These are phyloP conservation scores for Globia sparganii DNA, from an alignment of 2,888 invertebrate genomes.

Conservation along the genomic window DNA sequence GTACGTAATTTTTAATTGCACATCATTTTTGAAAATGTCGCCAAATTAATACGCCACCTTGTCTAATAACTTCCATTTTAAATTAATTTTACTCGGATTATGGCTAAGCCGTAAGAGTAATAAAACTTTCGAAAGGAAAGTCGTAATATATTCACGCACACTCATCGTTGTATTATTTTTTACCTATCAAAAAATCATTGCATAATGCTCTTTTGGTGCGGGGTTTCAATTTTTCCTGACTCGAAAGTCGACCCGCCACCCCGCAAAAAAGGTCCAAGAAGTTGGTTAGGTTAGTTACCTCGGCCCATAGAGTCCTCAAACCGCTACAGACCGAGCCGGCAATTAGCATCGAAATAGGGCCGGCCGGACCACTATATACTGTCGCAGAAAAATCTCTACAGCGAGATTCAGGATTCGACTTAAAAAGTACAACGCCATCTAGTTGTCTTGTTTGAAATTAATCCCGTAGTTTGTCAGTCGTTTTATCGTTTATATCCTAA, in stretches of 20 bases:
- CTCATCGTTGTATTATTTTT: background rate
- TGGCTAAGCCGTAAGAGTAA: background rate
- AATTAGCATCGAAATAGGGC: constrained; percentile 79
- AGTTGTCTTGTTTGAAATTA: constrained; percentile 43
- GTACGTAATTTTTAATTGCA: background rate
- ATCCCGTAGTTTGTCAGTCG: background rate
- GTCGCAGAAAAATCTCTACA: constrained; percentile 63
- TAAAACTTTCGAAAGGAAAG: constrained; percentile 27
- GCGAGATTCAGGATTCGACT: constrained; percentile 71
- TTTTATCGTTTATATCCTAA: too few relatives aligned
- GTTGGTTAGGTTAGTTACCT: constrained; percentile 89
- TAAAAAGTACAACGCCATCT: constrained; percentile 71
- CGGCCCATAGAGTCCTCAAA: constrained; percentile 92
- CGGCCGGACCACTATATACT: constrained; percentile 65
- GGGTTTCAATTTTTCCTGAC: constrained; percentile 89
- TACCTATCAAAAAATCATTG: constrained; percentile 54
- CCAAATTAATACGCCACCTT: background rate
- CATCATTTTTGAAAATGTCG: background rate
- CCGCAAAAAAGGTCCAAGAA: constrained; percentile 89
- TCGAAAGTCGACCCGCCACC: constrained; percentile 86
- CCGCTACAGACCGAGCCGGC: constrained; percentile 95
- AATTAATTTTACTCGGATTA: constrained; percentile 25
- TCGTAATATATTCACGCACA: background rate
- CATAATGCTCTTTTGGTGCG: constrained; percentile 67
- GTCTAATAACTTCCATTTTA: constrained; percentile 9